These are phyloP conservation scores for Hylaeus volcanicus DNA, from an alignment of 1,140 invertebrate genomes.

Conservation along the genomic window DNA sequence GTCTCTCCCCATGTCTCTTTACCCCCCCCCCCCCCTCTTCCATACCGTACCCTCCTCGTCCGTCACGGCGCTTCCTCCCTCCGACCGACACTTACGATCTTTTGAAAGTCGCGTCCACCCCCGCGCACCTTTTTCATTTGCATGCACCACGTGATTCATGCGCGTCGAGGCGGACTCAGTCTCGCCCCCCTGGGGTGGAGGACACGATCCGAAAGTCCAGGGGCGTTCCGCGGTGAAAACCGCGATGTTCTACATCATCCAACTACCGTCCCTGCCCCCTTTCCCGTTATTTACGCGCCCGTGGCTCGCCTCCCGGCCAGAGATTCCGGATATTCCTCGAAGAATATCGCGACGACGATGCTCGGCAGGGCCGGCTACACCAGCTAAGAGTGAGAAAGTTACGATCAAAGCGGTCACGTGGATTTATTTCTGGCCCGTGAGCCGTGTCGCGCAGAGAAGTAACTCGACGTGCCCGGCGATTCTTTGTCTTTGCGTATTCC, in stretches of 20 bases:
- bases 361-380: no score
- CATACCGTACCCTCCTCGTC: neutral
- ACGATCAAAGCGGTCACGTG: constrained; percentile 34
- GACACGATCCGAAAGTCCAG: constrained; percentile 64
- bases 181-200: constrained; percentile 52
- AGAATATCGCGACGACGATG: neutral
- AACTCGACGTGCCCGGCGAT: neutral
- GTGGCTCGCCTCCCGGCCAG: constrained; percentile 18
- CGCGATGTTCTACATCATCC: constrained; percentile 54
- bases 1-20: neutral
- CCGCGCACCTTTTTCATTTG: constrained; percentile 60
- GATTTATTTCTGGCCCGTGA: constrained; percentile 31
- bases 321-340: constrained; percentile 43
- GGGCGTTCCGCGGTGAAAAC: constrained; percentile 62
- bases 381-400: neutral
- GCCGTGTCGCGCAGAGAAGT: constrained; percentile 1
- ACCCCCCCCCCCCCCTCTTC: neutral
- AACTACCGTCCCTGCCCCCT: constrained; percentile 13
- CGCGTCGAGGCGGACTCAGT: constrained; percentile 43
- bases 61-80: constrained; percentile 8
- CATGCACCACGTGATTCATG: constrained; percentile 61
- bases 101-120: constrained; percentile 60
- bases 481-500: neutral
- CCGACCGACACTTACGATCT: constrained; percentile 51
- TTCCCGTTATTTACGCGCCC: constrained; percentile 59